Evolutionary conservation across 1,140 invertebrate species (phyloP), one percentile per base, ranked within the genome.

Genomic region (Ditylenchus dipsaci): DNA sequence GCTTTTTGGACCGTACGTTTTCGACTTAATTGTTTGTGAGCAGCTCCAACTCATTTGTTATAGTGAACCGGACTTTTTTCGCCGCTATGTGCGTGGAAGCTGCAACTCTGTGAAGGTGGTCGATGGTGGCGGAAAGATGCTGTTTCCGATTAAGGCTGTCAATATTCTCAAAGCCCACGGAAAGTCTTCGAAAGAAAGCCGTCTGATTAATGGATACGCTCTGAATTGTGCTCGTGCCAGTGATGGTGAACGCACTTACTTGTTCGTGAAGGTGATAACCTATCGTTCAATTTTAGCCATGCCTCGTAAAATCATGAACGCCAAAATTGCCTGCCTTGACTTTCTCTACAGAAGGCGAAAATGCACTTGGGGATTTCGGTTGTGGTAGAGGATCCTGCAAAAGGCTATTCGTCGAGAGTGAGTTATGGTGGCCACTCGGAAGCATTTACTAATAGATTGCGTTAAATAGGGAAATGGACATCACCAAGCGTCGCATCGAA

Each of bases 281-380:
- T n/a, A n/a, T n/a, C n/a, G n/a, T n/a, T 42, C 56, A 21, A 30
- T 74, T 79, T 76, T 57, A 85, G 90, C 90, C 15, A 95, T 95
- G 92, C 89, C 89, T 0, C 93, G 92, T 79, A 91, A 89, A 83
- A 89, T 99, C 65, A 79, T 87, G 0, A 92, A 93, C 83, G 93
- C 96, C 1, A 98, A 98, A 85, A 93, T 99, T 76, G 96, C 95
- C 0, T 97, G 94, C 83, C 85, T 99, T 21, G 96, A 99, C 83
- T 99, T 99, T 93, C 91, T 26, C 86, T 99, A 15, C 92, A 95
- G 84, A 99, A 98, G 83, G 86, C 89, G 3, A 92, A 92, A 83
- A 96, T 99, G 95, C 96, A 98, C 84, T 87, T 99, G 84, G 96
- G 96, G 57, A 90, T 99, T 49, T 94, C 98, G 85, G 89, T 99